phyloP scores from a whole-genome alignment of 2,797 vertebrate genomes.

The Bovichtus variegatus region DNA sequence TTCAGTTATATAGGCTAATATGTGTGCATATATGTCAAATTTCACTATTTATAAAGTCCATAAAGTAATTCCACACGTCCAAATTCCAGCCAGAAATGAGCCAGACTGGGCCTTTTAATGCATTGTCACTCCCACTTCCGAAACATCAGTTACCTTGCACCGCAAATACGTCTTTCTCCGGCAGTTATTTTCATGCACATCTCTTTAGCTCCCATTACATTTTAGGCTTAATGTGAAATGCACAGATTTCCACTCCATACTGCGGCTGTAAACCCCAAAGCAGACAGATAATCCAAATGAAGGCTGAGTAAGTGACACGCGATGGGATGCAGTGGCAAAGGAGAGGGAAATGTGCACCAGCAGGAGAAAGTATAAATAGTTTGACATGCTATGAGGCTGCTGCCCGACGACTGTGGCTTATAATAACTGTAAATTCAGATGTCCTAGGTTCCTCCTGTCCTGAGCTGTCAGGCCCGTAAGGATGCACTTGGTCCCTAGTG shows the following conservation, averaged over 20 bases:
- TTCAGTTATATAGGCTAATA: not conserved
- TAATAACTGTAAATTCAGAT: constrained; percentile 83
- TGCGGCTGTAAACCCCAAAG: constrained; percentile 71
- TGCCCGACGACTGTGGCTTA: constrained; percentile 78
- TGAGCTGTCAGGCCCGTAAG: constrained; percentile 70
- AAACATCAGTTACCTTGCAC: constrained; percentile 53
- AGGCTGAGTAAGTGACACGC: constrained; percentile 77
- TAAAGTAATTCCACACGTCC: constrained; percentile 42
- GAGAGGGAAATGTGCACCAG: constrained; percentile 68
- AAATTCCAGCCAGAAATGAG: constrained; percentile 34
- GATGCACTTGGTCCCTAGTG: constrained; percentile 78
- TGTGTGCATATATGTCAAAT: constrained; percentile 10
- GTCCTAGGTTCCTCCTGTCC: constrained; percentile 75
- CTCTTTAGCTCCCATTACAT: constrained; percentile 55
- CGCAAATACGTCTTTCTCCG: constrained; percentile 50
- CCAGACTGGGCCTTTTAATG: constrained; percentile 31
- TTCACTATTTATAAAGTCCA: constrained; percentile 17
- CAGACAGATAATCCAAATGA: constrained; percentile 76
- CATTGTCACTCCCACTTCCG: constrained; percentile 49
- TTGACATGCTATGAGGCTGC: constrained; percentile 72
- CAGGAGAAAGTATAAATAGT: constrained; percentile 77
- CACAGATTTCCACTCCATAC: constrained; percentile 75
- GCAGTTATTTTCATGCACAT: constrained; percentile 61
- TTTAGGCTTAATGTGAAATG: constrained; percentile 69
- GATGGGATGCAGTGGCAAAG: constrained; percentile 73